Percentiles rank a stretch among this genome's conserved stretches.
Conservation (phyloP, 2,888 invertebrate species). For the Hipparchia semele region DNA sequence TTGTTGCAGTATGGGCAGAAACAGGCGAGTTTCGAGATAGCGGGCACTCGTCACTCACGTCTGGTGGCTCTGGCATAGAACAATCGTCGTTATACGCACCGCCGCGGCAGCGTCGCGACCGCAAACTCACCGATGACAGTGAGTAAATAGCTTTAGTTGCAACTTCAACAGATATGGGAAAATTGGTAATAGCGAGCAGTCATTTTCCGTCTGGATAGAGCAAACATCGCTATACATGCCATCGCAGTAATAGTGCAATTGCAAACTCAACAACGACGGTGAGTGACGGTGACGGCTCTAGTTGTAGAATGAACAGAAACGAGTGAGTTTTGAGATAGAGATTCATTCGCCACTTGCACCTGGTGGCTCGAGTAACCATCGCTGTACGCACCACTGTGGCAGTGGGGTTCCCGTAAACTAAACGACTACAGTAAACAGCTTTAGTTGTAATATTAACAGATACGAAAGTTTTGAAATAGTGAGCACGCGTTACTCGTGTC, state of each 20-base stretch:
- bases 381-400: too few relatives aligned
- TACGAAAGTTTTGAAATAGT: too few relatives aligned
- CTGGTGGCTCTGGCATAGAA: conserved; percentile 85
- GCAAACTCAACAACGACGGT: too few relatives aligned
- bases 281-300: not conserved
- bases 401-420: too few relatives aligned
- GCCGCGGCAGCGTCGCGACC: conserved; percentile 85
- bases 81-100: conserved; percentile 88
- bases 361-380: not conserved
- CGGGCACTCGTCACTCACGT: conserved; percentile 87
- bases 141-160: conserved; percentile 56
- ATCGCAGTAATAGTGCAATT: too few relatives aligned
- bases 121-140: conserved; percentile 88
- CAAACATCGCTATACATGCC: too few relatives aligned
- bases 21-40: conserved; percentile 94
- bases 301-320: not conserved
- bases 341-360: not conserved
- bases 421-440: too few relatives aligned
- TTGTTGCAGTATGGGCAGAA: conserved; percentile 93
- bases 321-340: not conserved
- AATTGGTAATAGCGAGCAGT: not conserved
- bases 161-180: conserved; percentile 41
- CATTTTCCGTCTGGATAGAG: not conserved
- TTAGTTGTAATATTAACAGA: too few relatives aligned
- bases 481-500: too few relatives aligned